Base-by-base conservation (phyloP, 1,140 invertebrate genomes). In the Chironomus striatipennis region DNA sequence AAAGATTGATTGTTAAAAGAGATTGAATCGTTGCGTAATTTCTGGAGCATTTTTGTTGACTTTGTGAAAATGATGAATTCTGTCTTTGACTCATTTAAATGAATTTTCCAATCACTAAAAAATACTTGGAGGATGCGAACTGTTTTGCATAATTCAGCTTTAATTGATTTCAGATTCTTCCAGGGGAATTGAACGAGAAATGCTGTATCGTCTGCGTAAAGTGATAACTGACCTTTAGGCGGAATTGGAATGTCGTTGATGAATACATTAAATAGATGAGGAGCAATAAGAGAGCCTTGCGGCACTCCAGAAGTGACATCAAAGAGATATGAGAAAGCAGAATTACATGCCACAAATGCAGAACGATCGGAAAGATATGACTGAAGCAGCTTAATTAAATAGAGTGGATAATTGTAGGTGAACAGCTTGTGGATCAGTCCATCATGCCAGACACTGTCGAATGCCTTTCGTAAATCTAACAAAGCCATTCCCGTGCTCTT, bases 391-490 rank as follows among this genome's bases (percentile, higher is more conserved):
- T 75, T 75, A 0, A 77, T 76, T 74, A 78, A n/a, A n/a, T 77
- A 76, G 2, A 64, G 18, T 18, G 76, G 78, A 4, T 77, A 43
- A 7, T 77, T 73, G 0, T 75, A 20, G 42, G 74, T 70, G 17
- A 42, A 43, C 34, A 80, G 47, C 78, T 81, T 81, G 64, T 76
- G 76, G 9, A 81, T 75, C 9, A 82, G 76, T 2, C 79, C 79
- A 43, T 78, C 74, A 20, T 79, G 78, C 79, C 79, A 81, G 7
- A 81, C 79, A 1, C 75, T 76, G 64, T 82, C 79, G 57, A 81
- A 82, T 0, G 78, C 79, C 73, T 79, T 79, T 76, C 81, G 78
- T 1, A 82, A 78, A 76, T 83, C 81, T 1, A 81, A 72, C 24
- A 79, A 76, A 0, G 78, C 67, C 12, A 77, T 70, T 3, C 74